Evolutionary conservation across 2,113 vertebrate species (phyloP), one percentile per base, ranked within the genome.

Genomic region (Myodes glareolus): DNA sequence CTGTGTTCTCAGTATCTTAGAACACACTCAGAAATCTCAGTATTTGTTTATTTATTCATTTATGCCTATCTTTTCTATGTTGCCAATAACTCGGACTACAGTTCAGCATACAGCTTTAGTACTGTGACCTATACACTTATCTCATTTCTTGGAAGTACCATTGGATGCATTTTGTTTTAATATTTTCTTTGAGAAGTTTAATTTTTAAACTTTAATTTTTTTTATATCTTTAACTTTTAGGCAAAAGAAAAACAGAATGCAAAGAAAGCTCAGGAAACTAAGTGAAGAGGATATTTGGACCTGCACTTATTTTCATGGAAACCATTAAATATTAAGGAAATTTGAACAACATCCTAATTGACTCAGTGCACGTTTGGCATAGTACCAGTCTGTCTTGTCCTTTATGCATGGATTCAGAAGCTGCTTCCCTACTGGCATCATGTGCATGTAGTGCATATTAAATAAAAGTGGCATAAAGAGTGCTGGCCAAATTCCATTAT

Each of bases 201-300:
- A 21, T 58, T 58, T 58, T 58, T 58, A 58, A 58, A 58, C 55
- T 58, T 58, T 58, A 21, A 50, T 50, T 50, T 50, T 50, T 47
- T 58, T 58, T 58, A 58, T 97, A 3, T 97, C 39, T 96, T 98
- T 98, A 63, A 96, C 97, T 98, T 98, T 80, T 95, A 99, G 99
- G 99, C 99, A 0, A 99, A 99, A 98, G 99, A 99, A 98, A 99
- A 99, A 98, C 99, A 99, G 98, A 99, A 99, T 96, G 99, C 99
- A 98, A 99, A 99, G 99, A 99, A 99, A 98, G 99, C 99, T 94
- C 99, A 99, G 98, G 99, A 99, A 98, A 99, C 99, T 97, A 99
- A 99, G 98, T 99, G 98, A 99, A 98, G 97, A 98, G n/a, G 93
- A 97, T 85, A 80, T 87, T 94, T 87, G 91, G 97, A 87, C 94